A percentile compares a stretch with the other conserved stretches of the same genome.
These are phyloP conservation scores for Heterohyrax brucei DNA, from an alignment of 2,797 vertebrate species.

Conservation along the genomic window DNA sequence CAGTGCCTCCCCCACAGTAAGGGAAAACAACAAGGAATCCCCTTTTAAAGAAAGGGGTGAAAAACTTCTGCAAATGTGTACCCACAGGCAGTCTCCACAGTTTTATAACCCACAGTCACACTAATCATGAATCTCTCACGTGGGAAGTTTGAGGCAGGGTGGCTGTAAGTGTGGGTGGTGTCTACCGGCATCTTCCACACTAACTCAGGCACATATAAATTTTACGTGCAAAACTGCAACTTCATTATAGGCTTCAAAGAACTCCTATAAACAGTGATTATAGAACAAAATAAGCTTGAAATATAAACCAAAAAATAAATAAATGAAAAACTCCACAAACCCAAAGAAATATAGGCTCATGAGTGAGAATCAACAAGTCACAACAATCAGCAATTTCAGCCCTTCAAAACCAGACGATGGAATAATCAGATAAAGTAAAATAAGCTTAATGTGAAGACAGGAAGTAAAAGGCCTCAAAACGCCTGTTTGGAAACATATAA, in stretches of 20 bases:
- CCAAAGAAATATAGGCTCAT: not conserved
- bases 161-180: not conserved
- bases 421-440: constrained; percentile 42
- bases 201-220: constrained; percentile 12
- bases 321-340: not conserved
- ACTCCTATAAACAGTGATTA: constrained; percentile 15
- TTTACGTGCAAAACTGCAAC: not conserved
- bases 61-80: not conserved
- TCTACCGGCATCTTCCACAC: not conserved
- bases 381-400: not conserved
- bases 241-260: not conserved
- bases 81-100: not conserved
- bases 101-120: not conserved
- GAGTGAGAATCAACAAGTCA: constrained; percentile 30
- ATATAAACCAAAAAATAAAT: not conserved
- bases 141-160: not conserved
- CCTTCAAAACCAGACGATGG: constrained; percentile 16
- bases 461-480: constrained; percentile 59
- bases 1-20: constrained; percentile 14
- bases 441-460: not conserved
- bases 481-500: not conserved
- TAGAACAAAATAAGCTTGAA: constrained; percentile 47
- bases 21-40: not conserved
- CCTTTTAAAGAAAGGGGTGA: not conserved
- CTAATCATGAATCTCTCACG: not conserved